Percentiles rank a stretch among this genome's conserved stretches.
Evolutionary conservation across 2,888 invertebrate species (phyloP).

Genomic region (Brachyptera putata): DNA sequence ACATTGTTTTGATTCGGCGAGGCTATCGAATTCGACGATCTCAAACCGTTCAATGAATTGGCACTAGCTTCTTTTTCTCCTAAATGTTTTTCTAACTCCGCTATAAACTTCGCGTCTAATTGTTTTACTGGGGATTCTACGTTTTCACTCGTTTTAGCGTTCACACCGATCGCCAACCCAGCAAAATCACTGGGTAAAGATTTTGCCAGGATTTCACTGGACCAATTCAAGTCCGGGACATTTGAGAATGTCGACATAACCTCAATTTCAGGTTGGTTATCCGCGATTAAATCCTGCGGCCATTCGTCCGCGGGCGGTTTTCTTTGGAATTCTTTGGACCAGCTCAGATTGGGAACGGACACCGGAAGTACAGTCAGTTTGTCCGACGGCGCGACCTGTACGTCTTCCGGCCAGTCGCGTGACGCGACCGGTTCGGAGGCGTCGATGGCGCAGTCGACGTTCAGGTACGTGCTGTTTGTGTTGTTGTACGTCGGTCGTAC

Average conservation of each 20-base stretch:
- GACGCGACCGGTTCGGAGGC: background rate
- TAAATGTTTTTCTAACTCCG: conserved; percentile 61
- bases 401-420: conserved; percentile 22
- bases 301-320: background rate
- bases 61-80: conserved; percentile 47
- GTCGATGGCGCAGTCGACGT: too few species aligned
- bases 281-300: too few species aligned
- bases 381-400: conserved; percentile 1
- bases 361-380: background rate
- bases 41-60: conserved; percentile 41
- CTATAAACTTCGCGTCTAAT: conserved; percentile 57
- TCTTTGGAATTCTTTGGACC: background rate
- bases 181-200: too few species aligned
- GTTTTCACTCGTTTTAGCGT: conserved; percentile 19
- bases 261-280: too few species aligned
- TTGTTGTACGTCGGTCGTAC: background rate
- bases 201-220: too few species aligned
- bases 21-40: conserved; percentile 23
- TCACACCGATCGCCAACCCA: background rate
- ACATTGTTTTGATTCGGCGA: background rate
- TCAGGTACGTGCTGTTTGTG: background rate
- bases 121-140: conserved; percentile 42
- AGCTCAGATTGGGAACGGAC: background rate
- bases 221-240: too few species aligned
- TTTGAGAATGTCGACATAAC: too few species aligned